Evolutionary conservation across 2,113 vertebrate genomes (phyloP).

Genomic region (Azemiops feae): DNA sequence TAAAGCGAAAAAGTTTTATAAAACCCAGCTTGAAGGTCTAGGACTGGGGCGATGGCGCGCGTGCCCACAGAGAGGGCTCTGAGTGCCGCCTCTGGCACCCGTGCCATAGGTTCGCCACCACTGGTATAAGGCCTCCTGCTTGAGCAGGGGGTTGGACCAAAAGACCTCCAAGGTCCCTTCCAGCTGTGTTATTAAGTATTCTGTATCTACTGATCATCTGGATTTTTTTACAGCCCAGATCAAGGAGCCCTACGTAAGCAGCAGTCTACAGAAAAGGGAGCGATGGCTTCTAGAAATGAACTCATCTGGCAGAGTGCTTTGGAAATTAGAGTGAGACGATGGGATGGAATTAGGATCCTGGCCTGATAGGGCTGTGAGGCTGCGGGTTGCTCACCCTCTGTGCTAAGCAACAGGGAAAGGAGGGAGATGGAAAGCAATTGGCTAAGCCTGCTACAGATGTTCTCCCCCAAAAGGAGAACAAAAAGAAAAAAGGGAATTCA

Average conservation of each 20-base stretch:
- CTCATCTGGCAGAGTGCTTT: not conserved
- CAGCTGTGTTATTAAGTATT: not conserved
- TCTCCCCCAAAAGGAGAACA: not conserved
- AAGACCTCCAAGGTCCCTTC: not conserved
- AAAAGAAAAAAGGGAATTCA: not conserved
- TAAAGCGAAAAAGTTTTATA: no score
- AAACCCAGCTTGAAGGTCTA: no score
- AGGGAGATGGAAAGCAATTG: not conserved
- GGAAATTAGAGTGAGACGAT: not conserved
- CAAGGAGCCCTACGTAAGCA: not conserved
- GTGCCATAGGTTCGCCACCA: no score
- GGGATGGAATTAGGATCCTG: not conserved
- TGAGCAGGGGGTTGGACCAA: not conserved
- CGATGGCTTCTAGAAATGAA: not conserved
- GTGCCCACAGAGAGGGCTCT: no score
- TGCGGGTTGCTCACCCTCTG: not conserved
- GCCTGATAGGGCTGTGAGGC: not conserved
- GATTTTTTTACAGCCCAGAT: not conserved
- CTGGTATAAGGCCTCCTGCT: not conserved
- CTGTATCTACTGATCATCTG: not conserved
- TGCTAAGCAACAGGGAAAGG: not conserved
- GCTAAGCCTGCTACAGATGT: not conserved
- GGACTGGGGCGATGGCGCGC: no score
- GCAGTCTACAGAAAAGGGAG: not conserved
- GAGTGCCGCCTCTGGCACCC: no score